A percentile compares a stretch with the other conserved stretches of the same genome.
Evolutionary conservation across 2,113 vertebrate species (phyloP).

Genomic region (Micronycteris hirsuta): DNA sequence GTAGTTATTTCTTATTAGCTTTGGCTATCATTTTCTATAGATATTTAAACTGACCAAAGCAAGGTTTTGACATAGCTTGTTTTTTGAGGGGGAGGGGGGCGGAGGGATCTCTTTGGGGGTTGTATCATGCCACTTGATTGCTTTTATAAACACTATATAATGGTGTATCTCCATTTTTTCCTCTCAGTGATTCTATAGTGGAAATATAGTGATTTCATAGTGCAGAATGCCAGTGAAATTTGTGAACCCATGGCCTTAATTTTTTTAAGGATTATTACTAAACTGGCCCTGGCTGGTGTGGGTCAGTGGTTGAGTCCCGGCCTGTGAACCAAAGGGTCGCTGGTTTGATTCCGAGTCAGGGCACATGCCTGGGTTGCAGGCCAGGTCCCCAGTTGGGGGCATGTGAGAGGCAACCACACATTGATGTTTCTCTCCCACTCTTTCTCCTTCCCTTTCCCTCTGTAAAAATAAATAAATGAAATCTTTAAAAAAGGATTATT

Average conservation of each 20-base stretch:
- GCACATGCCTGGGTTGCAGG: too few species aligned
- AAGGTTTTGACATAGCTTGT: neutral
- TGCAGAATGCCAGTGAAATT: conserved; percentile 5
- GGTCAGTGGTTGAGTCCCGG: too few species aligned
- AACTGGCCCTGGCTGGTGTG: neutral
- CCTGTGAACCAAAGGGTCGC: too few species aligned
- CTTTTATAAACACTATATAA: neutral
- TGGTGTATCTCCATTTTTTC: neutral
- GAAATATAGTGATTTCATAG: neutral
- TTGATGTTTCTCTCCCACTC: too few species aligned
- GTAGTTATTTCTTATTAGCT: conserved; percentile 23
- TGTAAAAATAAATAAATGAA: too few species aligned
- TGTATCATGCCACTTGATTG: neutral
- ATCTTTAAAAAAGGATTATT: neutral
- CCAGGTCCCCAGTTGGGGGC: too few species aligned
- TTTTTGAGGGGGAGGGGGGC: neutral
- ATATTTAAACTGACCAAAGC: neutral
- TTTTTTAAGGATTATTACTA: conserved; percentile 2
- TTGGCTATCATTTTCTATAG: neutral
- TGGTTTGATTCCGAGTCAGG: too few species aligned
- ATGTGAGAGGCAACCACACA: too few species aligned
- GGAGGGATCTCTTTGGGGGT: neutral
- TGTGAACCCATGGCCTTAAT: neutral
- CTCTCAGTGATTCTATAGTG: neutral
- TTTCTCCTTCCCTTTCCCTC: too few species aligned